These are phyloP conservation scores for Pristionchus maxplancki DNA, from an alignment of 2,888 invertebrate genomes.

Conservation along the genomic window DNA sequence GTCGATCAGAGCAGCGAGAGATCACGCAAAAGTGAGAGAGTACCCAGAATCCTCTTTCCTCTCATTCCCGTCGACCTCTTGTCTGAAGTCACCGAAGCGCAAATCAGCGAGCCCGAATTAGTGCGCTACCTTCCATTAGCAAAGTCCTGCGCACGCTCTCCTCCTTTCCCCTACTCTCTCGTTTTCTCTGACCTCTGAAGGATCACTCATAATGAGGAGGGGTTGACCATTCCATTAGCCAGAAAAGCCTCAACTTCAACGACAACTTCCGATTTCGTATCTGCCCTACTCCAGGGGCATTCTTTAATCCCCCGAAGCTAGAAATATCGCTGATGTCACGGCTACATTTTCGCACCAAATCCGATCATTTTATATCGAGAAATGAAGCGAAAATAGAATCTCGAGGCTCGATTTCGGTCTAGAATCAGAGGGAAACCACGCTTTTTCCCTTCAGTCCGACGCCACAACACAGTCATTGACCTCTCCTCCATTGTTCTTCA, in stretches of 20 bases:
- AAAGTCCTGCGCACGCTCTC: neutral
- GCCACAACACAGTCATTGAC: neutral
- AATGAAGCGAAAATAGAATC: neutral
- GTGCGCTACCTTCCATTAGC: conserved; percentile 23
- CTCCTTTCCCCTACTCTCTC: neutral
- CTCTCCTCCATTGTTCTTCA: neutral
- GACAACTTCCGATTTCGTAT: neutral
- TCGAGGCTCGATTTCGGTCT: neutral
- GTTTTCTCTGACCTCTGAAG: neutral
- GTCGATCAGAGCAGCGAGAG: neutral
- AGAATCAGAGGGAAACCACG: neutral
- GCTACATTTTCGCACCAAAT: neutral
- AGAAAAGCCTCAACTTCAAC: neutral
- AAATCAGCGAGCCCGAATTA: conserved; percentile 6
- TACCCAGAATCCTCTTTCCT: neutral
- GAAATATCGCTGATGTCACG: neutral
- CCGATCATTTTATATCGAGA: neutral
- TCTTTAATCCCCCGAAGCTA: neutral
- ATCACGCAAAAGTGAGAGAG: neutral
- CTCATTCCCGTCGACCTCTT: neutral
- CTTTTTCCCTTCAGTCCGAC: neutral
- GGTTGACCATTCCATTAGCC: neutral
- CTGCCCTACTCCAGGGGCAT: neutral
- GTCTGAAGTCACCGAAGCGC: neutral
- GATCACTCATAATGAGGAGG: neutral